These are phyloP conservation scores for Asobara japonica DNA, from an alignment of 1,140 invertebrate genomes.

Conservation along the genomic window DNA sequence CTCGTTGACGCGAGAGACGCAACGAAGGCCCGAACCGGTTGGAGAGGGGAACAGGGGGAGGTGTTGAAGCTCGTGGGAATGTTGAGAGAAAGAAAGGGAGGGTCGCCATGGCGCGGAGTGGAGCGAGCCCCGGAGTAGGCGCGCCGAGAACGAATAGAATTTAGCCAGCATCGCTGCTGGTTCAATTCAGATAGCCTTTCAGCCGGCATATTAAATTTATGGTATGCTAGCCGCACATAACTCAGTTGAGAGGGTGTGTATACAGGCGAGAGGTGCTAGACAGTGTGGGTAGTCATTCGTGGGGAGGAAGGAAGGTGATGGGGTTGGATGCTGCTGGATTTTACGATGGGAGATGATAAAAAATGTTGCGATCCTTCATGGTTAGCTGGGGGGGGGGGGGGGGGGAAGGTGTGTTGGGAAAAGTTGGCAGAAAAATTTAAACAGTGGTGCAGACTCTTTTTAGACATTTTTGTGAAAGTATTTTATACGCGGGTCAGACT, in stretches of 20 bases:
- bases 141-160: slow-evolving; percentile 51
- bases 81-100: neutral
- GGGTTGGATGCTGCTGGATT: neutral
- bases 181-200: slow-evolving; percentile 54
- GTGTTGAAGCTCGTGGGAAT: slow-evolving; percentile 2
- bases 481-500: too few relatives aligned
- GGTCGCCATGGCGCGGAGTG: slow-evolving; percentile 9
- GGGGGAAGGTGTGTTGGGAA: too few relatives aligned
- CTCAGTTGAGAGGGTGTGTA: slow-evolving; percentile 34
- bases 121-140: slow-evolving; percentile 29
- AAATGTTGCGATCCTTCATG: neutral
- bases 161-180: slow-evolving; percentile 46
- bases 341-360: neutral
- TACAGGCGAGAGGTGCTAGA: neutral
- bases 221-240: slow-evolving; percentile 48
- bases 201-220: slow-evolving; percentile 52
- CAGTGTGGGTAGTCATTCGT: neutral
- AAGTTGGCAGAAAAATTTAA: too few relatives aligned
- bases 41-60: neutral
- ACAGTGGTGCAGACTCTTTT: too few relatives aligned
- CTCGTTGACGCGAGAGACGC: neutral
- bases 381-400: too few relatives aligned
- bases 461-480: too few relatives aligned
- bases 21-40: neutral
- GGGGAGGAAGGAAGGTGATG: neutral